A percentile compares a stretch with the other conserved stretches of the same genome.
These are phyloP conservation scores for Pangasius larnaudii DNA, from an alignment of 2,797 vertebrate genomes.

Conservation along the genomic window DNA sequence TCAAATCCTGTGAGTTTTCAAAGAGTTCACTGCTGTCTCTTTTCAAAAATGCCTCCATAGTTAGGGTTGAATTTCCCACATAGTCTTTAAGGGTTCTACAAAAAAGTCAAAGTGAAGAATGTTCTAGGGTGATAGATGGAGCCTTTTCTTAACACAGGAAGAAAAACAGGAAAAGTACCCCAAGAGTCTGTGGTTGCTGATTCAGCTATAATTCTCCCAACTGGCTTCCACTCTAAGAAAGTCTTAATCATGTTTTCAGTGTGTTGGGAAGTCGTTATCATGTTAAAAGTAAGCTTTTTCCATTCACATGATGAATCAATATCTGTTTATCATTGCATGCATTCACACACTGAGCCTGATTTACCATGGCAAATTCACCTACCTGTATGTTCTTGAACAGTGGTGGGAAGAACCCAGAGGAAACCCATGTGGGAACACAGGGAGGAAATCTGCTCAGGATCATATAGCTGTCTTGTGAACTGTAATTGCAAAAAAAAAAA, in stretches of 20 bases:
- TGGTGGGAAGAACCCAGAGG: background rate
- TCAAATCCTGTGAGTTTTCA: background rate
- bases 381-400: background rate
- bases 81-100: background rate
- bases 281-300: background rate
- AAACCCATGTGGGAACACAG: background rate
- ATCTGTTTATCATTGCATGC: background rate
- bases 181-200: background rate
- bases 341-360: background rate
- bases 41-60: background rate
- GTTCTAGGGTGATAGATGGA: background rate
- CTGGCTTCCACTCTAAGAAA: background rate
- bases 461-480: background rate
- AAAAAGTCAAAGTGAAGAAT: background rate
- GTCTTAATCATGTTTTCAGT: background rate
- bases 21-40: background rate
- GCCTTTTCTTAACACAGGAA: background rate
- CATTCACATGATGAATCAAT: background rate
- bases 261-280: background rate
- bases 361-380: background rate
- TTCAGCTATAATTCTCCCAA: too few species aligned
- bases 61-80: background rate
- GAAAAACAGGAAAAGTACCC: constrained; percentile 3
- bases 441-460: background rate
- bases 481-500: too few species aligned